A percentile compares a stretch with the other conserved stretches of the same genome.
Evolutionary conservation across 1,140 invertebrate genomes (phyloP).

Genomic region (Aphelinus certus): DNA sequence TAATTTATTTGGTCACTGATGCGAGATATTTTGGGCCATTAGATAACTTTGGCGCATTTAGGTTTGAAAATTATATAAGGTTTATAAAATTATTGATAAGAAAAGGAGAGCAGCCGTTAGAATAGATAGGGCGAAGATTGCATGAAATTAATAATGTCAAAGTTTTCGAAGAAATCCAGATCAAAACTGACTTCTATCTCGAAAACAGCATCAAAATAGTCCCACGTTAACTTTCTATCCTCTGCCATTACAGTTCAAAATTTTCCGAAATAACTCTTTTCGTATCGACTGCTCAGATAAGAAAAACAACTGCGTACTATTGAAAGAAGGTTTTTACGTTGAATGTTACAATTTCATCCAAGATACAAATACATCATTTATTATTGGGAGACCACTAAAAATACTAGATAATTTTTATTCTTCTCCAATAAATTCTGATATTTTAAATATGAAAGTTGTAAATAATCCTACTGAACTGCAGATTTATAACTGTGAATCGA

Average conservation of each 20-base stretch:
- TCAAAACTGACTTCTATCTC: neutral
- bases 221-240: neutral
- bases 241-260: neutral
- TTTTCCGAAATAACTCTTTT: neutral
- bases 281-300: neutral
- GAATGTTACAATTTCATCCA: neutral
- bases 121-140: constrained; percentile 12
- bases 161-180: neutral
- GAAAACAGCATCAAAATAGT: neutral
- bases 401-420: neutral
- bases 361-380: neutral
- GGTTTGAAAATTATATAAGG: constrained; percentile 27
- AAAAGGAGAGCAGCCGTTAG: constrained; percentile 12
- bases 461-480: neutral
- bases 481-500: neutral
- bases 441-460: neutral
- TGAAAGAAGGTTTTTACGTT: neutral
- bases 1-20: neutral
- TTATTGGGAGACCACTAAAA: constrained; percentile 1
- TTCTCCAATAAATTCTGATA: neutral
- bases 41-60: constrained; percentile 23
- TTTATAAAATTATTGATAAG: constrained; percentile 2
- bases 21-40: constrained; percentile 18
- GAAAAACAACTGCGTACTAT: constrained; percentile 1
- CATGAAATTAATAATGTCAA: neutral